Conservation (phyloP, 2,113 vertebrate species). For the Quiscalus mexicanus region DNA sequence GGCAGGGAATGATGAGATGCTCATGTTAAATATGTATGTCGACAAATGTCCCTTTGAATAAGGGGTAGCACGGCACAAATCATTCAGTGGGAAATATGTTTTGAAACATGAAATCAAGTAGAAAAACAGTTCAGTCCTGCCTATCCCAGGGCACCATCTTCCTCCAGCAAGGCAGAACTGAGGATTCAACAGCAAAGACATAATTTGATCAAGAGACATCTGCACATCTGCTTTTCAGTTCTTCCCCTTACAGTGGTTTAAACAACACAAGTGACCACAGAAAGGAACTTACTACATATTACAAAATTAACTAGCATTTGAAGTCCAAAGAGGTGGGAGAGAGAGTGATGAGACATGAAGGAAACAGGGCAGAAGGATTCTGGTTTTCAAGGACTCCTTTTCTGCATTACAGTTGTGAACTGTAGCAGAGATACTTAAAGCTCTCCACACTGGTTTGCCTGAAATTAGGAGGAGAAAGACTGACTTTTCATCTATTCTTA, state of each 20-base stretch:
- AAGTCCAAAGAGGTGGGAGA: background rate
- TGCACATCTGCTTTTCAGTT: background rate
- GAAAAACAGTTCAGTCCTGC: slow-evolving; percentile 49
- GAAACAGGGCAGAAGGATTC: background rate
- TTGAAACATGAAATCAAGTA: slow-evolving; percentile 60
- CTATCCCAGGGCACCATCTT: background rate
- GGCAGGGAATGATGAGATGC: background rate
- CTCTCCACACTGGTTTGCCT: background rate
- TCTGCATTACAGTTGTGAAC: background rate
- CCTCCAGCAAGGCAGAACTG: background rate
- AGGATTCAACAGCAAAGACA: background rate
- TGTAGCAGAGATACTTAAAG: background rate
- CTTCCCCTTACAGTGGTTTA: background rate
- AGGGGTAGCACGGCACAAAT: background rate
- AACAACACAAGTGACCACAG: background rate
- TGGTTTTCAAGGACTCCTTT: background rate
- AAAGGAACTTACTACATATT: background rate
- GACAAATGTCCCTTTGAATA: slow-evolving; percentile 31
- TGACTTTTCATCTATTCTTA: background rate
- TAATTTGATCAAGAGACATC: background rate
- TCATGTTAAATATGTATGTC: slow-evolving; percentile 26
- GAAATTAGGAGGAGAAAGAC: background rate
- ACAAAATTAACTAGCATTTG: background rate
- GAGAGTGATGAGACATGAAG: background rate
- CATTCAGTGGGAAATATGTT: background rate